Evolutionary conservation across 2,888 invertebrate species (phyloP), one percentile per base, ranked within the genome.

Genomic region (Kuschelorhynchus macadamiae): DNA sequence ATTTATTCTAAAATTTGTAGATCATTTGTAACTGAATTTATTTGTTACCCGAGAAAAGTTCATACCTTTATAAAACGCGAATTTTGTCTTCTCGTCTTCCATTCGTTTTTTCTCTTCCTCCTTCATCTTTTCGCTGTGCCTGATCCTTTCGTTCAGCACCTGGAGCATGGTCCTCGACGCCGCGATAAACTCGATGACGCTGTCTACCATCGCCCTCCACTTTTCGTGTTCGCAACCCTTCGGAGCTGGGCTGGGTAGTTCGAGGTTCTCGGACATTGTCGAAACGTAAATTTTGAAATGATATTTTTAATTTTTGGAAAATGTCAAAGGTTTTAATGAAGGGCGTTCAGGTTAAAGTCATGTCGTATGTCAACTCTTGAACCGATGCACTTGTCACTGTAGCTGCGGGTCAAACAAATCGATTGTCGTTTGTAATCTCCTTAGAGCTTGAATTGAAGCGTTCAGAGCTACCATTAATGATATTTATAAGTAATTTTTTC

Each of bases 151-250:
- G 44, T 57, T 72, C 2, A 72, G 50, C 5, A 64, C 64, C 2
- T 62, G 30, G 7, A 72, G 36, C 68, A 69, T 71, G 2, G 59
- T 50, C 33, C 53, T 68, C 12, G 73, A 73, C 7, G 72, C 71
- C 8, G 69, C 25, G 17, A 73, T 69, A 46, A 72, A 71, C 42
- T 69, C 71, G 17, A 71, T 60, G n/a, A 73, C 50, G 44, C 69
- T 71, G 14, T 72, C 70, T 30, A 73, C 62, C 71, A 73, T 69
- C 8, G 64, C 60, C 56, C 60, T 63, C 71, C 69, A 72, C 36
- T 55, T 62, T 12, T 70, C 63, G 17, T 60, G 57, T 52, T 69
- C 67, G 16, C 16, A 9, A 9, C 49, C 41, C 49, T 49, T 56
- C 0, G 44, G 55, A 16, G 16, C 9, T 14, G 50, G 12, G 11